Base-by-base conservation (phyloP, 2,888 invertebrate genomes). In the Drosophila nigritarsus region DNA sequence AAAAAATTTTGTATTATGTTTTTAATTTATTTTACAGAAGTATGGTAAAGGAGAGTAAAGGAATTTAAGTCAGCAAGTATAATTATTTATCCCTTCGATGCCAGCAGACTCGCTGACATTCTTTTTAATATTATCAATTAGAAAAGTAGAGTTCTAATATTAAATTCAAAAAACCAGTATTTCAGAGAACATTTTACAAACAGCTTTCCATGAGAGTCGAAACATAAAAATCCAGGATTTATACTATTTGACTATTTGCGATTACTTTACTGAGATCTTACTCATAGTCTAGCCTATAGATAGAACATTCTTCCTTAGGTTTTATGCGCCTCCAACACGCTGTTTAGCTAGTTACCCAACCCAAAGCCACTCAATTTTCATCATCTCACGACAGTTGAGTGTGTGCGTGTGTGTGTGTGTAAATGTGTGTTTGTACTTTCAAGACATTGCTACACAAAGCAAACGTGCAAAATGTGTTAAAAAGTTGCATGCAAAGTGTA, bases 391-490 rank as follows among this genome's bases (percentile, higher is more conserved):
- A n/a, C 18, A 34, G 20, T 9, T 32, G 45, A 8, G 24, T 24
- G 38, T 36, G 38, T 48, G 50, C 49, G 51, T 42, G 29, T 29
- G 29, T 29, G 59, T 27, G 54, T 54, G 34, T 34, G 53, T 53
- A 18, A 65, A 29, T 62, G 61, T 60, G 30, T 71, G 48, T 63
- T 54, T 68, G 58, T 63, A 68, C 65, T 81, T 73, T 78, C 63
- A 50, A 75, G 66, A 70, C 74, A 79, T 72, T 79, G 62, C 71
- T 75, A 75, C 64, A 77, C 78, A 85, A 79, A 89, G 72, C 70
- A 87, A 81, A 79, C 84, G 76, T 76, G 84, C 70, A 79, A 77
- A 84, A 71, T 74, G 82, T 82, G 72, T 73, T 67, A 79, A 74
- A 86, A 89, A 84, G 83, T 86, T 80, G 86, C 89, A 83, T 80